phyloP scores from a whole-genome alignment of 37 sponge, comb jelly and placozoan species.

The Oopsacas minuta region DNA sequence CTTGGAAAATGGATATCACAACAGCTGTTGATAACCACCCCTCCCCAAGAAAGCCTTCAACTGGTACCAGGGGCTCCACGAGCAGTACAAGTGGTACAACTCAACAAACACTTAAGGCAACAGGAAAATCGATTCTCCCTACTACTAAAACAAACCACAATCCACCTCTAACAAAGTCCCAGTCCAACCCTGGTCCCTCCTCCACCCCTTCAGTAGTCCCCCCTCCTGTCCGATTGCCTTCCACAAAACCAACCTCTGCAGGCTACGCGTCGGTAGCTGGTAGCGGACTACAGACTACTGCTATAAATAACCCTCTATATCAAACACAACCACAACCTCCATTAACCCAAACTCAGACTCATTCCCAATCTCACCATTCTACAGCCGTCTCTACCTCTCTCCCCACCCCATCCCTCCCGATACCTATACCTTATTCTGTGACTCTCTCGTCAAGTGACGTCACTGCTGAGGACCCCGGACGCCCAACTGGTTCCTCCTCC shows the following conservation, averaged over 20 bases:
- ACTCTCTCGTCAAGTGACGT: neutral
- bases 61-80: neutral
- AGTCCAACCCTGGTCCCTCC: constrained; percentile 7
- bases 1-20: neutral
- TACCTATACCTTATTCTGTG: neutral
- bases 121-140: neutral
- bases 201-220: constrained; percentile 13
- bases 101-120: neutral
- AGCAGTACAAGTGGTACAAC: neutral
- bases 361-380: constrained; percentile 4
- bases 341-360: neutral
- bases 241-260: neutral
- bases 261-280: constrained; percentile 2
- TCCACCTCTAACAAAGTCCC: constrained; percentile 11
- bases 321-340: constrained; percentile 20
- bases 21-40: neutral
- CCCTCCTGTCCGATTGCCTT: neutral
- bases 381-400: neutral
- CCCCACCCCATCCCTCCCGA: neutral
- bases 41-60: neutral
- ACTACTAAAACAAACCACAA: neutral
- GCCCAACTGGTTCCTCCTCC: neutral
- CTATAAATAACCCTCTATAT: neutral
- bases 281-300: neutral
- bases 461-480: neutral